Evolutionary conservation across 2,113 vertebrate genomes (phyloP).

Genomic region (Calypte anna): DNA sequence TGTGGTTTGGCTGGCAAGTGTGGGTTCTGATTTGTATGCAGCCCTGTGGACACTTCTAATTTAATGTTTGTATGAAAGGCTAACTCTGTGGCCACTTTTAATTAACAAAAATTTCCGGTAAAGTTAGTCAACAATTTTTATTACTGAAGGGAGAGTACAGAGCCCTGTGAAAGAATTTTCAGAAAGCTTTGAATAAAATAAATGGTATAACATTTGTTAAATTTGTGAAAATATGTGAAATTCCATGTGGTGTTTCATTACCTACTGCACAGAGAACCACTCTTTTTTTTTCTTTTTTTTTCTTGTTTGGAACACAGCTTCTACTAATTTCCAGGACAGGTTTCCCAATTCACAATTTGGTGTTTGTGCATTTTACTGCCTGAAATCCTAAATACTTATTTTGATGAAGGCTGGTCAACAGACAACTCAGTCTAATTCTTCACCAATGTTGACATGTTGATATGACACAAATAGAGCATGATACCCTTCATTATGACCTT

Average conservation of each 20-base stretch:
- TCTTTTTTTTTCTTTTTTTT: background rate
- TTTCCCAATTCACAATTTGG: background rate
- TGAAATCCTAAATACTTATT: background rate
- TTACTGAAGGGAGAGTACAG: background rate
- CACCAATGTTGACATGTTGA: background rate
- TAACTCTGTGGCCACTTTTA: slow-evolving; percentile 36
- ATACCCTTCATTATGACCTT: background rate
- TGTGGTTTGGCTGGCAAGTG: slow-evolving; percentile 51
- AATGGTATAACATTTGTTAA: rapidly evolving
- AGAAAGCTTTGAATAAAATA: background rate
- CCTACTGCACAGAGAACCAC: background rate
- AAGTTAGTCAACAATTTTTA: slow-evolving; percentile 4
- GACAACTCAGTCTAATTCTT: background rate
- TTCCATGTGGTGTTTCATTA: background rate
- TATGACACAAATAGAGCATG: background rate
- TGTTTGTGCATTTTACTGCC: background rate
- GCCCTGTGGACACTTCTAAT: slow-evolving; percentile 57
- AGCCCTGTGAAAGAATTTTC: background rate
- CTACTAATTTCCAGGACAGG: background rate
- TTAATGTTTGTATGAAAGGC: slow-evolving; percentile 10
- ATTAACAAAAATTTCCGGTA: slow-evolving; percentile 20
- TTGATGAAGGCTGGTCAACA: background rate
- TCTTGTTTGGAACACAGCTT: background rate
- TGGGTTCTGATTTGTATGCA: slow-evolving; percentile 54
- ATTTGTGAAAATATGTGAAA: background rate